Evolutionary conservation across 1,140 invertebrate species (phyloP), one percentile per base, ranked within the genome.

Genomic region (Elysia chlorotica): DNA sequence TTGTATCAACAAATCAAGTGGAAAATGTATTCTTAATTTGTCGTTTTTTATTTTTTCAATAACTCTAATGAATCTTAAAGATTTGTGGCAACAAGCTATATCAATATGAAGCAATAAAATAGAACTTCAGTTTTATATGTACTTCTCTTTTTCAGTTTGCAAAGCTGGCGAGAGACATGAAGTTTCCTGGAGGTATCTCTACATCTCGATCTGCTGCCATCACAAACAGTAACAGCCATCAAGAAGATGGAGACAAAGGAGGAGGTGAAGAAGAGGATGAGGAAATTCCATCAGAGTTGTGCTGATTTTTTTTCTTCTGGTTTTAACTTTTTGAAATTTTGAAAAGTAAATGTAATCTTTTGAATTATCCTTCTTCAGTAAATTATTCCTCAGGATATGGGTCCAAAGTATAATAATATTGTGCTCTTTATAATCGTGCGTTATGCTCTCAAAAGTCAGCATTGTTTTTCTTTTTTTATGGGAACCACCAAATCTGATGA

Each of bases 131-230:
- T 48, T 14, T 14, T 48, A n/a, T 48, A n/a, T 48, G n/a, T 14
- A 14, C n/a, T 10, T 21, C 35, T 33, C 35, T 63, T 6, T 14
- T 38, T 30, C 79, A 87, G 83, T 97, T 96, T 87, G 91, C 95
- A 0, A 87, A 92, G 80, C 87, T 97, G 65, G 94, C 95, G 0
- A 87, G 92, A 75, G 92, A 92, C 76, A 89, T 97, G 79, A 77
- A 76, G 31, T 78, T 83, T 31, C 82, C 82, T 23, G 76, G 74
- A n/a, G 80, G 76, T 35, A 65, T 76, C 14, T 74, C 59, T 28
- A 61, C 65, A 17, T 38, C 48, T 28, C 10, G 73, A 53, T 57
- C 48, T 2, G 72, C 23, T 37, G 75, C 72, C 19, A 61, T 41
- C 17, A 65, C 38, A 36, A 61, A 54, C 33, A 71, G 35, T 37